Conservation (phyloP, 2,113 vertebrate species). For the Aramus guarauna region DNA sequence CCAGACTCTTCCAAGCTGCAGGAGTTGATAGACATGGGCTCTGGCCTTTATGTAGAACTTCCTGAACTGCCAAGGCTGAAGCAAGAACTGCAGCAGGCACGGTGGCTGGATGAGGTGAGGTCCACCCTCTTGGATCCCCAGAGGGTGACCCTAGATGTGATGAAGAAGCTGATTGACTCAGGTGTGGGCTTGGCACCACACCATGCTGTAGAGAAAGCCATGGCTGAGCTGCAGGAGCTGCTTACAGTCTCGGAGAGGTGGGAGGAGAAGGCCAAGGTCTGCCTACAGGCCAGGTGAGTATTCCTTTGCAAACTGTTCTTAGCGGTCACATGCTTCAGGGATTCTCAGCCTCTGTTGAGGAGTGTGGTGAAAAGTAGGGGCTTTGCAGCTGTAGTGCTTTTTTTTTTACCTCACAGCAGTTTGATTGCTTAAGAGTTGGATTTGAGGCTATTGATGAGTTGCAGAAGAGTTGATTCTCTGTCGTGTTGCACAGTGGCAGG, state of each 20-base stretch:
- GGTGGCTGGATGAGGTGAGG: constrained; percentile 98
- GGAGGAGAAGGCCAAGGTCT: constrained; percentile 96
- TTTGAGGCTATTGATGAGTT: background rate
- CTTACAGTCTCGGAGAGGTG: constrained; percentile 95
- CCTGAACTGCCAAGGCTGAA: constrained; percentile 91
- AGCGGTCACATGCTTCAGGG: accelerated
- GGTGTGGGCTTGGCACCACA: constrained; percentile 96
- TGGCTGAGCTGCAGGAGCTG: constrained; percentile 96
- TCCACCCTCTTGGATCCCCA: constrained; percentile 90
- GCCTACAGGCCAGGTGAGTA: constrained; percentile 91
- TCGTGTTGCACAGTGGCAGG: background rate
- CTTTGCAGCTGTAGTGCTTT: background rate
- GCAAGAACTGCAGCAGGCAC: constrained; percentile 94
- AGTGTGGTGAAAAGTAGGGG: background rate
- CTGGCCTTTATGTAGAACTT: constrained; percentile 92
- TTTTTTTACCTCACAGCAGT: background rate
- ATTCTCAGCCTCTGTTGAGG: background rate
- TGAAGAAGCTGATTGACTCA: constrained; percentile 96
- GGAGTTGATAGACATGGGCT: constrained; percentile 89
- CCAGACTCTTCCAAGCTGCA: constrained; percentile 95
- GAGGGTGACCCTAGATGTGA: constrained; percentile 91
- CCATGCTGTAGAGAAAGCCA: constrained; percentile 96
- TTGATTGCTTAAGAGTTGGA: background rate
- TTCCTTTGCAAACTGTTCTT: background rate
- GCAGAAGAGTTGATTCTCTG: background rate